Base-by-base conservation (phyloP, 2,888 invertebrate species). In the Yponomeuta malinellus region DNA sequence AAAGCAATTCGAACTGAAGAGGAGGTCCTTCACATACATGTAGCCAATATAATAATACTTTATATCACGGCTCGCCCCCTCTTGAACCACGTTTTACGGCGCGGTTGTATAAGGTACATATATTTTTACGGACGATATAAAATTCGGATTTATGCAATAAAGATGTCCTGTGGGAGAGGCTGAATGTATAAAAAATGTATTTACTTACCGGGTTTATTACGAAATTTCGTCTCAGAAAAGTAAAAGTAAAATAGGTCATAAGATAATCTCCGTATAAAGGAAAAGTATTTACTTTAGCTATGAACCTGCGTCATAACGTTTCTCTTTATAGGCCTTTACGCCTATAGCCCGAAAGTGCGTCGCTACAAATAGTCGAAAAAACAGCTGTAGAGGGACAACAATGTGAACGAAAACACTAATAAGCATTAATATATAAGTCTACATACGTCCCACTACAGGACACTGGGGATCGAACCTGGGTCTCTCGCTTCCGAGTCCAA, bases 141-240 rank as follows among this genome's bases (percentile, higher is more conserved):
- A 68, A 68, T 68, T 68, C 48, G 68, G 68, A 68, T 68, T 68
- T 68, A 29, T 29, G 68, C 10, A 48, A 68, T 68, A 68, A 68
- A 52, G 43, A 70, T 12, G 29, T 63, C 69, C 52, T 63, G 48
- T 33, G 31, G 48, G 31, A 52, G 52, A 52, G 69, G 10, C 63
- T 29, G 37, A 63, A 70, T 63, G 68, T 59, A 59, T 59, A 59
- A 59, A 59, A 15, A 59, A 59, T 59, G 52, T 59, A 59, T 59
- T 2, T 59, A 59, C 52, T 59, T 15, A 59, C 52, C 0, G 52
- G 15, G 4, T 59, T 59, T 59, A 59, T 59, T 59, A 59, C 52
- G 15, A 59, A 15, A 59, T 59, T 59, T 15, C 52, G 5, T 59
- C 52, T 3, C 52, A 12, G 12, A 59, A 59, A 59, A 59, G 52